These are phyloP conservation scores for Bedellia somnulentella DNA, from an alignment of 2,888 invertebrate species.

Conservation along the genomic window DNA sequence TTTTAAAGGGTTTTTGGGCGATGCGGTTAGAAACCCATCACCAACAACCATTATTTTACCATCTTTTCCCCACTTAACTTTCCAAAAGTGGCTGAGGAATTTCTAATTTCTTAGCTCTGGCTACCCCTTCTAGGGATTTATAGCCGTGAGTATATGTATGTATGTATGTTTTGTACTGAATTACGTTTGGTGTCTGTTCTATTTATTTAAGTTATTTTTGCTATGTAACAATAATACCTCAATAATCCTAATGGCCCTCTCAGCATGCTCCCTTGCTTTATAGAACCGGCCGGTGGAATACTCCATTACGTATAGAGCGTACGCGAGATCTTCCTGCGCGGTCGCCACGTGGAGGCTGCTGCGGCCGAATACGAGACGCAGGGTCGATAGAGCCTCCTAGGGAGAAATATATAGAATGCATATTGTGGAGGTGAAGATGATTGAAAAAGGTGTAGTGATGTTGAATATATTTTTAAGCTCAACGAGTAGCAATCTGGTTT, in stretches of 20 bases:
- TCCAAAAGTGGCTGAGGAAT: no score
- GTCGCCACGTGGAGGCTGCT: conserved; percentile 86
- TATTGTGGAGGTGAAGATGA: neutral
- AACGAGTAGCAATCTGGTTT: no score
- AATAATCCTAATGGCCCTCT: conserved; percentile 81
- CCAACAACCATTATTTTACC: no score
- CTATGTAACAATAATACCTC: conserved; percentile 43
- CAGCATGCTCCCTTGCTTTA: conserved; percentile 80
- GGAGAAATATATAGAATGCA: conserved; percentile 12
- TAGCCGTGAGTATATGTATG: no score
- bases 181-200: neutral
- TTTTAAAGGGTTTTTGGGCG: no score
- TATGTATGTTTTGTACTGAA: neutral
- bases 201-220: no score
- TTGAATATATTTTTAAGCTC: no score
- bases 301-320: conserved; percentile 90
- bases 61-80: no score
- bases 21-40: no score
- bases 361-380: conserved; percentile 77
- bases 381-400: conserved; percentile 74
- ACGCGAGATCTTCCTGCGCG: conserved; percentile 90
- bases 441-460: neutral
- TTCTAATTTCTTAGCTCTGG: no score
- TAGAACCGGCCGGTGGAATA: conserved; percentile 87
- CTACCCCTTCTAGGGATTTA: no score